Conservation (phyloP, 2,888 invertebrate species). For the Mesoligia furuncula region DNA sequence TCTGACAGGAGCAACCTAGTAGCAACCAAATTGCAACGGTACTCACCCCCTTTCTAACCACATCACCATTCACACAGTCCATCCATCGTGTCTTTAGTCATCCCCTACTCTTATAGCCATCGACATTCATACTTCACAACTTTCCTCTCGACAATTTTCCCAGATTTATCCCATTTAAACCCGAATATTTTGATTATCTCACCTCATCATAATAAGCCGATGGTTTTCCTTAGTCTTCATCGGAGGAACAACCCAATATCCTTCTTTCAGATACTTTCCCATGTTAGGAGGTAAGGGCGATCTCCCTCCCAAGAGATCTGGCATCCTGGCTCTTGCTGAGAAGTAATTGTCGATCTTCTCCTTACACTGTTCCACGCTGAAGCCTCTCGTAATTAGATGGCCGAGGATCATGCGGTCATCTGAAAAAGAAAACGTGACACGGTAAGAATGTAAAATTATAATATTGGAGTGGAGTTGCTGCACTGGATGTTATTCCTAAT, state of each 20-base stretch:
- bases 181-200: not conserved
- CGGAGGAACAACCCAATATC: constrained; percentile 53
- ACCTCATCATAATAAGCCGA: constrained; percentile 55
- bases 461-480: not conserved
- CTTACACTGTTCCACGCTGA: constrained; percentile 70
- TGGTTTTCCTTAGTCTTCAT: constrained; percentile 61
- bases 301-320: constrained; percentile 63
- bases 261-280: constrained; percentile 47
- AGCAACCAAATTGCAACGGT: too few relatives aligned
- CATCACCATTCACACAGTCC: too few relatives aligned
- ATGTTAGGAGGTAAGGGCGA: constrained; percentile 32
- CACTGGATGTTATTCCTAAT: not conserved
- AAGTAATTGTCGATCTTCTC: constrained; percentile 71
- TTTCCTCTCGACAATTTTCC: too few relatives aligned
- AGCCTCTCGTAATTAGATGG: constrained; percentile 64
- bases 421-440: constrained; percentile 47
- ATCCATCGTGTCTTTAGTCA: too few relatives aligned
- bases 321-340: constrained; percentile 62
- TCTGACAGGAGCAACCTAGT: too few relatives aligned
- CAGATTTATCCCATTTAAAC: not conserved
- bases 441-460: not conserved
- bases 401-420: constrained; percentile 69
- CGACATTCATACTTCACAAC: too few relatives aligned
- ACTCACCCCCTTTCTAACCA: too few relatives aligned
- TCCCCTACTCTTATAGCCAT: too few relatives aligned